These are phyloP conservation scores for Peromyscus polionotus DNA, from an alignment of 2,113 vertebrate species.

Conservation along the genomic window DNA sequence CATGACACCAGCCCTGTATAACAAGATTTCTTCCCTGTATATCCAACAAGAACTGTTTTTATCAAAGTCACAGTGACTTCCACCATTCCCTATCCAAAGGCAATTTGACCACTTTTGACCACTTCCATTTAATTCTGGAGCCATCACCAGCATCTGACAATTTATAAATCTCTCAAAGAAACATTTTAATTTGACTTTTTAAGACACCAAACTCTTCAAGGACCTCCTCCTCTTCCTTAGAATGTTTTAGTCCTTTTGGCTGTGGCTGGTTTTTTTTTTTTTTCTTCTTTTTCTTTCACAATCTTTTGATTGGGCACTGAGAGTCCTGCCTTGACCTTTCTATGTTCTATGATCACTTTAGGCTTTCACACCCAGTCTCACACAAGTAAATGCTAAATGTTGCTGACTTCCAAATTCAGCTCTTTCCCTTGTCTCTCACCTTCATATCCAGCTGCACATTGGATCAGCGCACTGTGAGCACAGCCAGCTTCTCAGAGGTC, in stretches of 20 bases:
- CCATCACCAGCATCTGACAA: background rate
- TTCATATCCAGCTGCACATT: background rate
- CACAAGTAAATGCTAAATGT: background rate
- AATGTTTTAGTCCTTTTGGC: background rate
- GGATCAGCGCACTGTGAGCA: background rate
- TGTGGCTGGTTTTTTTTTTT: background rate
- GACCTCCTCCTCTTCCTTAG: background rate
- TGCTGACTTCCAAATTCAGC: background rate
- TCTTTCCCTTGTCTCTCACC: background rate
- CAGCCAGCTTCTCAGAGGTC: background rate
- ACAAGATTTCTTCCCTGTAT: background rate
- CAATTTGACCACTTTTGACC: slow-evolving; percentile 16
- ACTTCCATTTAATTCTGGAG: background rate
- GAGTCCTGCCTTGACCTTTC: background rate
- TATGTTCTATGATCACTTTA: background rate
- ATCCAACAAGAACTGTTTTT: background rate
- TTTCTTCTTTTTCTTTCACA: background rate
- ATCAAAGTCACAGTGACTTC: background rate
- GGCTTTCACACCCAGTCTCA: background rate
- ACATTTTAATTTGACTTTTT: slow-evolving; percentile 16
- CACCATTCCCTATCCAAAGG: background rate
- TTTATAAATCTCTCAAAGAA: slow-evolving; percentile 3
- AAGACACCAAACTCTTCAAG: background rate
- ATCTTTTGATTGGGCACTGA: background rate
- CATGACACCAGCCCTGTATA: background rate